Evolutionary conservation across 1,140 invertebrate genomes (phyloP).

Genomic region (Penaeus vannamei): DNA sequence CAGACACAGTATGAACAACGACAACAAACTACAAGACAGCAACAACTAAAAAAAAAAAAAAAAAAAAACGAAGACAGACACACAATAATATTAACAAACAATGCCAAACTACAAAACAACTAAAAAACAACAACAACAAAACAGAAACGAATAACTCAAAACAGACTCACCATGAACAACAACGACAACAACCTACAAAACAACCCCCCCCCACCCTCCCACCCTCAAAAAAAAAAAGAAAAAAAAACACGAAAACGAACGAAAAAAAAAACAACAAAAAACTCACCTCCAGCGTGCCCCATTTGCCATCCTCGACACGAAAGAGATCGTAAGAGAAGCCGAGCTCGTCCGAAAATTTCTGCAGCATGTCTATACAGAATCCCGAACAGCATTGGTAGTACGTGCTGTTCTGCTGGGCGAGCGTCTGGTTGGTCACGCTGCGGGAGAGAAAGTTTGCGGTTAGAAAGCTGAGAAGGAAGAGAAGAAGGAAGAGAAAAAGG

Average conservation of each 20-base stretch:
- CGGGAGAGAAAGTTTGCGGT: neutral
- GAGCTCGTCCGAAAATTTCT: conserved; percentile 77
- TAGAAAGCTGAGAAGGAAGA: neutral
- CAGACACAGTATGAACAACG: too few relatives aligned
- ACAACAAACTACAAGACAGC: too few relatives aligned
- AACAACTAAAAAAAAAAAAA: too few relatives aligned
- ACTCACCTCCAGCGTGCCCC: conserved; percentile 72
- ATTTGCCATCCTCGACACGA: conserved; percentile 74
- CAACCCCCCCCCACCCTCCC: too few relatives aligned
- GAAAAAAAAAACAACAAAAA: neutral
- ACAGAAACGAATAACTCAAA: too few relatives aligned
- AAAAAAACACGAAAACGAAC: neutral
- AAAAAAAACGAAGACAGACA: too few relatives aligned
- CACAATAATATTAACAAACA: too few relatives aligned
- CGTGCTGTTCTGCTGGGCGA: conserved; percentile 64
- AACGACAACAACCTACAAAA: too few relatives aligned
- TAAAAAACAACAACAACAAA: too few relatives aligned
- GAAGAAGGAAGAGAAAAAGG: neutral
- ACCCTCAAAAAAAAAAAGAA: neutral
- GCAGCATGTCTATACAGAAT: conserved; percentile 95
- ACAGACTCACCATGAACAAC: too few relatives aligned
- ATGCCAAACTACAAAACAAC: too few relatives aligned
- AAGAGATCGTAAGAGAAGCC: conserved; percentile 75
- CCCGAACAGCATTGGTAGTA: conserved; percentile 94
- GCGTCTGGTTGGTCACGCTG: conserved; percentile 53